Evolutionary conservation across 2,113 vertebrate species (phyloP).

Genomic region (Recurvirostra avosetta): DNA sequence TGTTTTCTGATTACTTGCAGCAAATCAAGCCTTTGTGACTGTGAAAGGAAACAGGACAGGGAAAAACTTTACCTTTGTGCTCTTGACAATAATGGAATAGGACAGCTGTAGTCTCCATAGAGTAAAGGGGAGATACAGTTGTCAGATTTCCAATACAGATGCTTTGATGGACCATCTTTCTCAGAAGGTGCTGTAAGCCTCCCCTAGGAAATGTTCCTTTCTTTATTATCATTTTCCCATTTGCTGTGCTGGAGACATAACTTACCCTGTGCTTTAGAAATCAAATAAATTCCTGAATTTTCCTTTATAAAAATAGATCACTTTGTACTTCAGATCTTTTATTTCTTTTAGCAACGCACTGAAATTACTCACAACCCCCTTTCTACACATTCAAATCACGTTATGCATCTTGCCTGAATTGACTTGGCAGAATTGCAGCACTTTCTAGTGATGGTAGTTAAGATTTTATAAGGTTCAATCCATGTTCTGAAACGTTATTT

Average conservation of each 20-base stretch:
- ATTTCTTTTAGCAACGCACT: background rate
- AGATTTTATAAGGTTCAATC: background rate
- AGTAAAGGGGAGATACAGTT: background rate
- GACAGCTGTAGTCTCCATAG: background rate
- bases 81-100: background rate
- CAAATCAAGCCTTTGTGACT: background rate
- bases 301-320: background rate
- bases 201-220: background rate
- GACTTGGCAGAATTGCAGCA: background rate
- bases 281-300: background rate
- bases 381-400: background rate
- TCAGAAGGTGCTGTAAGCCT: background rate
- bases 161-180: background rate
- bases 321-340: background rate
- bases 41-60: background rate
- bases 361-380: background rate
- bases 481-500: background rate
- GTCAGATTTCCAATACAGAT: background rate
- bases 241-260: background rate
- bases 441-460: background rate
- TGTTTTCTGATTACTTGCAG: background rate
- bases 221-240: background rate
- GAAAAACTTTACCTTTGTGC: background rate
- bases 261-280: background rate
- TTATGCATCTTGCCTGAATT: background rate